phyloP scores from a whole-genome alignment of 2,797 vertebrate species.

The Odontamblyopus lacepedii region DNA sequence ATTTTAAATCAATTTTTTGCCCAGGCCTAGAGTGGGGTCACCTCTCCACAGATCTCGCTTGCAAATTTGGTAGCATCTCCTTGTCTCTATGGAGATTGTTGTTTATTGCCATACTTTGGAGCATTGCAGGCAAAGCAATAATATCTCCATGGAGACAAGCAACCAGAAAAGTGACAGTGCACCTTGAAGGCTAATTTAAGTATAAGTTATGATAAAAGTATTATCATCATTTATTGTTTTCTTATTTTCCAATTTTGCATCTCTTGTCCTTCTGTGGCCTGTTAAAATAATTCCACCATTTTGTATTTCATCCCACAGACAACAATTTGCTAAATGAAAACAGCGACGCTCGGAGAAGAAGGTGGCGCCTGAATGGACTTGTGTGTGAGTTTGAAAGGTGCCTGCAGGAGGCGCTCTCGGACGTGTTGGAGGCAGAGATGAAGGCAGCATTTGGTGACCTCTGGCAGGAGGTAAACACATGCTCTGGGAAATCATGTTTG shows the following conservation, averaged over 20 bases:
- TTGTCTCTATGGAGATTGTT: too few species aligned
- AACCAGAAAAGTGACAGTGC: too few species aligned
- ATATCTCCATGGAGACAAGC: too few species aligned
- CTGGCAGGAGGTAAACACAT: constrained; percentile 84
- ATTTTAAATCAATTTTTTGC: too few species aligned
- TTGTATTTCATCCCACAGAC: constrained; percentile 32
- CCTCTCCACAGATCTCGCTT: too few species aligned
- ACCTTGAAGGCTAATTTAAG: too few species aligned
- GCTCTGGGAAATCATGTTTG: neutral
- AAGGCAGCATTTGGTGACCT: constrained; percentile 84
- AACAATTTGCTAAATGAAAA: neutral
- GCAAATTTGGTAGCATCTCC: too few species aligned
- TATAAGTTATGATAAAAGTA: too few species aligned
- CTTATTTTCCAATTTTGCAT: neutral
- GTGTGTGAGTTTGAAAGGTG: constrained; percentile 79
- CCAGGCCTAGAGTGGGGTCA: too few species aligned
- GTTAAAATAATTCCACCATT: neutral
- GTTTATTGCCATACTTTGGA: too few species aligned
- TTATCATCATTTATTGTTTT: neutral
- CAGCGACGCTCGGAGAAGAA: constrained; percentile 1
- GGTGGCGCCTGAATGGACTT: constrained; percentile 57
- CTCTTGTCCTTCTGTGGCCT: neutral
- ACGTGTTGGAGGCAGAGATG: constrained; percentile 90
- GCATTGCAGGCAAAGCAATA: too few species aligned
- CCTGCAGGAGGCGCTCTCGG: constrained; percentile 84